Conservation (phyloP, 2,888 invertebrate genomes). For the Acronicta leporina region DNA sequence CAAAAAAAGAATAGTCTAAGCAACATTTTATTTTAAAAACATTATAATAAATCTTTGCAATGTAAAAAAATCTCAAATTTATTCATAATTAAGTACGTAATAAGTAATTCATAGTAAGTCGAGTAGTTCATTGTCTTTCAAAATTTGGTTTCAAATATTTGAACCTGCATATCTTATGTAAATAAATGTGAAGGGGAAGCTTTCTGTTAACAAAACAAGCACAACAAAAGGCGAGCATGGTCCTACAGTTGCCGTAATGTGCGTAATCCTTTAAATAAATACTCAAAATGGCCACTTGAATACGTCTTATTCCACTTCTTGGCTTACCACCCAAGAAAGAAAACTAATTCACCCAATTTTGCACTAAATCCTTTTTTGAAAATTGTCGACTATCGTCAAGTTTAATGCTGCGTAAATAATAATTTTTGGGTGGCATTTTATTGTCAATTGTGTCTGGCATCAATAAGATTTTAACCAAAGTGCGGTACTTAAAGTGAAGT, state of each 20-base stretch:
- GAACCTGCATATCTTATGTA: slow-evolving; percentile 49
- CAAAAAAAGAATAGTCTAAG: neutral
- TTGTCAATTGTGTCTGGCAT: slow-evolving; percentile 52
- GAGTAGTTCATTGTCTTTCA: slow-evolving; percentile 34
- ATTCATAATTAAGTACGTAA: neutral
- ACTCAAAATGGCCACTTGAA: slow-evolving; percentile 71
- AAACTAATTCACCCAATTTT: slow-evolving; percentile 62
- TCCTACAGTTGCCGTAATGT: slow-evolving; percentile 72
- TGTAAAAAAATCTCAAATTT: neutral
- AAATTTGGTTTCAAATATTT: slow-evolving; percentile 51
- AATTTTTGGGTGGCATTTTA: slow-evolving; percentile 69
- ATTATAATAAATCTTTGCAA: neutral
- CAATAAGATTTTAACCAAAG: slow-evolving; percentile 40
- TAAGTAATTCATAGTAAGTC: too few relatives aligned
- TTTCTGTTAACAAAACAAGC: slow-evolving; percentile 72
- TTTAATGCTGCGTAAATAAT: slow-evolving; percentile 60
- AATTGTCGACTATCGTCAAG: slow-evolving; percentile 55
- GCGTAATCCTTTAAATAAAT: slow-evolving; percentile 84
- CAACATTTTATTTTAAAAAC: neutral
- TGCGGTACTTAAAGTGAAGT: slow-evolving; percentile 53
- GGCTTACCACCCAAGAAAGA: slow-evolving; percentile 75
- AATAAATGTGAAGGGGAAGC: slow-evolving; percentile 51
- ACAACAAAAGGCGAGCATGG: slow-evolving; percentile 60
- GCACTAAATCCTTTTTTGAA: slow-evolving; percentile 58
- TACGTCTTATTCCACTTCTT: slow-evolving; percentile 54